A percentile compares a stretch with the other conserved stretches of the same genome.
Evolutionary conservation across 2,797 vertebrate genomes (phyloP).

Genomic region (Diglossa cyanea): DNA sequence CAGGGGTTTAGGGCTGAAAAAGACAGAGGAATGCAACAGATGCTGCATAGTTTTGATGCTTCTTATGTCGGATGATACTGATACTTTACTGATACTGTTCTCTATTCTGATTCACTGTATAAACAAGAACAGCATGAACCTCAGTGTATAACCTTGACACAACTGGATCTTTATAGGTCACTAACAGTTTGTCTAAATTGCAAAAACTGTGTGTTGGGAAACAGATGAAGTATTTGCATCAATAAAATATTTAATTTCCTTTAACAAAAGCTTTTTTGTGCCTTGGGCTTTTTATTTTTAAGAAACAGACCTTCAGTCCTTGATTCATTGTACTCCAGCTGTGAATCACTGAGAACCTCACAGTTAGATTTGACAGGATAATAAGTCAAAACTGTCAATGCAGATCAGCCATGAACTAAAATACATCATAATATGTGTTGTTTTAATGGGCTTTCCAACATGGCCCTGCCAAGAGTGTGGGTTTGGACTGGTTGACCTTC

Average conservation of each 20-base stretch:
- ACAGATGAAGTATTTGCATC: neutral
- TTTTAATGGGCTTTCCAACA: neutral
- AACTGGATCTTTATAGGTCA: neutral
- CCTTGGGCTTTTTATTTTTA: neutral
- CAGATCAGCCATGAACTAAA: neutral
- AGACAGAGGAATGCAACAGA: neutral
- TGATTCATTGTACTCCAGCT: neutral
- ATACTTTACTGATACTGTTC: neutral
- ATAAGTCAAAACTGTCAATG: neutral
- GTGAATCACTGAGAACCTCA: neutral
- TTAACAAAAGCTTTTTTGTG: neutral
- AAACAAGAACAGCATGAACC: constrained; percentile 31
- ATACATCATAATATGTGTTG: neutral
- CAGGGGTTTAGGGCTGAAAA: neutral
- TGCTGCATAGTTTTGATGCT: neutral
- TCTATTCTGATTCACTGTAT: neutral
- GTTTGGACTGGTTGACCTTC: neutral
- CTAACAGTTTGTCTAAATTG: neutral
- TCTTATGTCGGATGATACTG: neutral
- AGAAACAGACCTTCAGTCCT: neutral
- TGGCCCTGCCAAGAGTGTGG: neutral
- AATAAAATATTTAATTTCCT: neutral
- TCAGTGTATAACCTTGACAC: neutral
- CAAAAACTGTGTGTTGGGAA: neutral
- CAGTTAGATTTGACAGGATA: neutral